Evolutionary conservation across 2,113 vertebrate species (phyloP), one percentile per base, ranked within the genome.

Genomic region (Periophthalmus modestus): DNA sequence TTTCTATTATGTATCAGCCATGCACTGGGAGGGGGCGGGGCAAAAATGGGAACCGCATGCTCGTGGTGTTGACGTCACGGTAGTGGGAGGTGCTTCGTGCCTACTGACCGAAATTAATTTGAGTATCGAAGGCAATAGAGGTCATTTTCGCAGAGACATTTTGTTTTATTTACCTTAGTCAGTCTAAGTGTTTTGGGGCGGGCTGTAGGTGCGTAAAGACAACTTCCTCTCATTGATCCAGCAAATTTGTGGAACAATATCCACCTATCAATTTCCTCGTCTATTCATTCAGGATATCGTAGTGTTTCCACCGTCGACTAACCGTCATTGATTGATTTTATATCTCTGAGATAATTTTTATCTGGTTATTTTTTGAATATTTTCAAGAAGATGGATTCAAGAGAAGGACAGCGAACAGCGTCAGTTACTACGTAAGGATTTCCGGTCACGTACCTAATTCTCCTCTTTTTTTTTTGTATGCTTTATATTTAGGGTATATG

Each of bases 371-470:
- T 34, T 67, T 6, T 66, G 13, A 23, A 12, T 46, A n/a, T 66
- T 72, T 34, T 16, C 66, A 75, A 71, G 74, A 75, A 74, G 71
- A 90, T 90, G 89, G 78, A 84, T 1, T 47, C 70, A n/a, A 70
- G 66, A n/a, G 69, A 70, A 23, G 67, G 67, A 7, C 18, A 71
- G 34, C 5, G 14, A 50, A 15, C 10, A 6, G 21, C 15, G 12
- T 6, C 28, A 47, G n/a, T 52, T 47, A 67, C 59, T 61, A 88
- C 83, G 89, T 90, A 74, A 82, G 80, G 13, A 2, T 21, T 28
- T 58, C 4, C 12, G 15, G 16, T 59, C 16, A 13, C 0, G 11
- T 12, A 5, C 4, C 0, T 10, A 4, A 54, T 46, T 14, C 1
- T 46, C 19, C 0, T 7, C 7, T 12, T 19, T 39, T 21, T 23